These are phyloP conservation scores for Planococcus citri DNA, from an alignment of 1,140 invertebrate species.

Conservation along the genomic window DNA sequence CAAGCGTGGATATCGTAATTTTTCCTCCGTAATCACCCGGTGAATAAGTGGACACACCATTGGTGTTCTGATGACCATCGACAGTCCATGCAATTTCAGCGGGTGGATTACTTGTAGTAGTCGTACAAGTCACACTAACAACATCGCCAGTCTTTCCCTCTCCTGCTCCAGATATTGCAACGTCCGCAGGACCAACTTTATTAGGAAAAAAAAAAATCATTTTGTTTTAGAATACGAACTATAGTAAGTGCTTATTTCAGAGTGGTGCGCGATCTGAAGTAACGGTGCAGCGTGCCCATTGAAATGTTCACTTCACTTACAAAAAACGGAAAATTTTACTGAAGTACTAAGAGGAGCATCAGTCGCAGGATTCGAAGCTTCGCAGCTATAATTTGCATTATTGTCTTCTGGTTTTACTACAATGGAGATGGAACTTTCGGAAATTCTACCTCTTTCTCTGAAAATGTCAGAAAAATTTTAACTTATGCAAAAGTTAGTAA, in stretches of 20 bases:
- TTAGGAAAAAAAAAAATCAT: conserved; percentile 24
- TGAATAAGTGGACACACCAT: conserved; percentile 33
- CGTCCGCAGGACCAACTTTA: conserved; percentile 73
- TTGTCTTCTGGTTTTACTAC: conserved; percentile 78
- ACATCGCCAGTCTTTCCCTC: conserved; percentile 74
- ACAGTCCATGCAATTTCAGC: conserved; percentile 86
- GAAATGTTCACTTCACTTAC: no score
- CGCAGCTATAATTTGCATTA: conserved; percentile 81
- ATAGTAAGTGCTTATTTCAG: no score
- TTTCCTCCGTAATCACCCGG: conserved; percentile 54
- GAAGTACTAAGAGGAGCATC: conserved; percentile 63
- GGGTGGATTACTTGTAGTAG: conserved; percentile 79
- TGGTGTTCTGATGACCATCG: conserved; percentile 53
- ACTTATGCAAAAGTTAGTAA: no score
- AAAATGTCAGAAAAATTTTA: conserved; percentile 31
- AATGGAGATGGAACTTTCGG: conserved; percentile 77
- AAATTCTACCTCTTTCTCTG: conserved; percentile 59
- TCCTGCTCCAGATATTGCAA: conserved; percentile 75
- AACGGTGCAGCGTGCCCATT: no score
- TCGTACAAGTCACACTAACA: conserved; percentile 71
- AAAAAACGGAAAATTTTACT: conserved; percentile 77
- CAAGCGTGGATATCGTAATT: conserved; percentile 79
- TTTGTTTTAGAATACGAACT: no score
- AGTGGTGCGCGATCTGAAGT: no score
- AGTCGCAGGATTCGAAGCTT: conserved; percentile 82